Percentiles rank a stretch among this genome's conserved stretches.
Evolutionary conservation across 2,113 vertebrate genomes (phyloP).

Genomic region (Amblyopsis rosae): DNA sequence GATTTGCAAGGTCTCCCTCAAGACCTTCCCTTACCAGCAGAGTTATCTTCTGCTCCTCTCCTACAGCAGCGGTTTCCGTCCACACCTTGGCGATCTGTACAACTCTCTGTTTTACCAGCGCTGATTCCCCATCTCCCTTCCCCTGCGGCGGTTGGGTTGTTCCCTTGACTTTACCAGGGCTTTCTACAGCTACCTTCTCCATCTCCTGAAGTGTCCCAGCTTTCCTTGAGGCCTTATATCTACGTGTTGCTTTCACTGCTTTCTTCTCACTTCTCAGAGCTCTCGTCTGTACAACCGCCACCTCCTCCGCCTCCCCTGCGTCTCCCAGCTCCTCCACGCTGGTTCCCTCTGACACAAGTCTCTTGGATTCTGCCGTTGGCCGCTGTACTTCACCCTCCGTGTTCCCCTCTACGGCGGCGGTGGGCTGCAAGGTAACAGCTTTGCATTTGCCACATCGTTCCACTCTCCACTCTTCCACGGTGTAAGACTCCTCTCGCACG

Average conservation of each 20-base stretch:
- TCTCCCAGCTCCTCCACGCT: neutral
- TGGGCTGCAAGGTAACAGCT: neutral
- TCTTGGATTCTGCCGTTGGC: neutral
- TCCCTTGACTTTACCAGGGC: conserved; percentile 4
- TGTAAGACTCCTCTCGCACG: neutral
- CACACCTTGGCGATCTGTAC: neutral
- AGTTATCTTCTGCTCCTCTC: neutral
- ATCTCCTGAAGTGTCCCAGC: conserved; percentile 6
- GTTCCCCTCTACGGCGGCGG: neutral
- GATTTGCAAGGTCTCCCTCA: too few species aligned
- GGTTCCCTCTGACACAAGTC: neutral
- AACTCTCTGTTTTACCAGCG: neutral
- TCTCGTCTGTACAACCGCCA: conserved; percentile 7
- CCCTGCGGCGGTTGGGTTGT: conserved; percentile 12
- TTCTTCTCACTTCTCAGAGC: conserved; percentile 21
- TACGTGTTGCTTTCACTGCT: neutral
- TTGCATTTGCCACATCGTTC: neutral
- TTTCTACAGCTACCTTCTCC: neutral
- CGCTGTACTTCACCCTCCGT: neutral
- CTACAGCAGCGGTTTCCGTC: neutral
- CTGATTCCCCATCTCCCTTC: neutral
- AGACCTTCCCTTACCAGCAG: neutral
- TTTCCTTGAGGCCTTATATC: conserved; percentile 17
- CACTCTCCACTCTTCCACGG: conserved; percentile 1
- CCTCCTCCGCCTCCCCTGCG: neutral